Conservation (phyloP, 1,140 invertebrate genomes). For the Drosophila ficusphila region DNA sequence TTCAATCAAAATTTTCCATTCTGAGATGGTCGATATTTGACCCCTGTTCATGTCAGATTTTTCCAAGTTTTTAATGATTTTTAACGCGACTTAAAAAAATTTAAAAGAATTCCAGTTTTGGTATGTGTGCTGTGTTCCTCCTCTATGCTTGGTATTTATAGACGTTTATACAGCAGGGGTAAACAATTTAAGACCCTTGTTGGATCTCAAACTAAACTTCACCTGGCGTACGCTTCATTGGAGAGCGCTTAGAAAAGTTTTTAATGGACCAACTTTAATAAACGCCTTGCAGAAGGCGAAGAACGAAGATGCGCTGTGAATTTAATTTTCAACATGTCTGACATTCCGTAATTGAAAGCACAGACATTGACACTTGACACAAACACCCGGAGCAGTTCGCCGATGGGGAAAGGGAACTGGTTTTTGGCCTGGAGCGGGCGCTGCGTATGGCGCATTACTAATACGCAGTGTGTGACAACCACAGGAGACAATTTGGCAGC, state of each 20-base stretch:
- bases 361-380: constrained; percentile 80
- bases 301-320: constrained; percentile 61
- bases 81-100: too few relatives aligned
- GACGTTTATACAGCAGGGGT: too few relatives aligned
- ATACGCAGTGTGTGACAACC: constrained; percentile 81
- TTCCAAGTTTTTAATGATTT: too few relatives aligned
- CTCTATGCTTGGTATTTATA: too few relatives aligned
- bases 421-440: constrained; percentile 12
- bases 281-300: constrained; percentile 29
- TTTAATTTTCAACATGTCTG: constrained; percentile 81
- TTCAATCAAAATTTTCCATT: too few relatives aligned
- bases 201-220: background rate
- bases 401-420: background rate
- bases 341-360: constrained; percentile 79
- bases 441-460: constrained; percentile 75
- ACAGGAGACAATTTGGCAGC: constrained; percentile 81
- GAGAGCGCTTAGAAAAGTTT: constrained; percentile 63
- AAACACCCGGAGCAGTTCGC: constrained; percentile 46
- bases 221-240: constrained; percentile 54
- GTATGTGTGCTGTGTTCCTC: too few relatives aligned
- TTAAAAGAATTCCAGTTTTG: too few relatives aligned
- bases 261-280: constrained; percentile 58
- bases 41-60: too few relatives aligned
- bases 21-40: too few relatives aligned
- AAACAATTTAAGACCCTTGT: constrained; percentile 46